Conservation (phyloP, 2,797 vertebrate genomes). For the Anolis apletophallus region DNA sequence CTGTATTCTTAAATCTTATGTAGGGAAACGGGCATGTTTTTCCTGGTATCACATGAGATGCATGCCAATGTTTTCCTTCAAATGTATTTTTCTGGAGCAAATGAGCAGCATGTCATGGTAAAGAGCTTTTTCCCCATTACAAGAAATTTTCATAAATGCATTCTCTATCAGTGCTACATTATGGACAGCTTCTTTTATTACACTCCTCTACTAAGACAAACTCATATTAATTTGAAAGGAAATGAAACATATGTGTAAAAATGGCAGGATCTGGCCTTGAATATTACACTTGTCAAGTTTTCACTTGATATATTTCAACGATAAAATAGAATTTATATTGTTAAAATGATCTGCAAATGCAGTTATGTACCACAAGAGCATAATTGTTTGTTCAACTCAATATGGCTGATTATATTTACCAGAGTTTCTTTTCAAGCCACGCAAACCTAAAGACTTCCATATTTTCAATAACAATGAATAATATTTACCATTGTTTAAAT, state of each 20-base stretch:
- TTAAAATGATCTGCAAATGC: constrained; percentile 43
- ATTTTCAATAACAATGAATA: neutral
- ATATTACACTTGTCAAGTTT: constrained; percentile 21
- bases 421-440: constrained; percentile 28
- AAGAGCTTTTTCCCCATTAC: neutral
- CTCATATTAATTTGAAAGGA: constrained; percentile 38
- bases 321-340: constrained; percentile 31
- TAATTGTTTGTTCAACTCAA: constrained; percentile 16
- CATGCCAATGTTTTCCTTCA: neutral
- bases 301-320: neutral
- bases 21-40: neutral
- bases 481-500: constrained; percentile 31
- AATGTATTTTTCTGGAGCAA: neutral
- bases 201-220: constrained; percentile 18
- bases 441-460: constrained; percentile 9
- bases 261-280: constrained; percentile 11
- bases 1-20: neutral
- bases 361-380: neutral
- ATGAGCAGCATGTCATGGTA: neutral
- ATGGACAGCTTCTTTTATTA: fast-evolving
- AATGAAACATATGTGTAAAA: neutral
- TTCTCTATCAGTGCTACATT: neutral
- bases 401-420: constrained; percentile 15
- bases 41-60: neutral
- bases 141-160: neutral